Percentiles rank a stretch among this genome's conserved stretches.
Evolutionary conservation across 1,140 invertebrate genomes (phyloP).

Genomic region (Centruroides sculpturatus): DNA sequence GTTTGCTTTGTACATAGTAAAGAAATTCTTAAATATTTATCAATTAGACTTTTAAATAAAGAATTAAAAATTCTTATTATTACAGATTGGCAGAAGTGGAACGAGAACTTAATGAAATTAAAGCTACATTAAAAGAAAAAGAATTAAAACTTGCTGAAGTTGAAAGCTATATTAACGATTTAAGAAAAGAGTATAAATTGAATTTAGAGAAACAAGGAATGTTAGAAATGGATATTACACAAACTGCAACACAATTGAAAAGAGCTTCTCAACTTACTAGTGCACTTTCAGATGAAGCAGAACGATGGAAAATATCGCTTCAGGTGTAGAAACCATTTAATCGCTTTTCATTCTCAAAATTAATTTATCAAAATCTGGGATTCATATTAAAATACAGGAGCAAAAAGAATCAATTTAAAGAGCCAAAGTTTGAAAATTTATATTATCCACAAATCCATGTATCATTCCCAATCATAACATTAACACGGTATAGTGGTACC

Average conservation of each 20-base stretch:
- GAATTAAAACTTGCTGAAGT: conserved; percentile 37
- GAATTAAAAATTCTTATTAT: background rate
- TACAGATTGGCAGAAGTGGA: conserved; percentile 58
- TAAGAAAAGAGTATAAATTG: conserved; percentile 33
- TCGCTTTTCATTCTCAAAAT: no score
- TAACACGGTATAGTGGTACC: no score
- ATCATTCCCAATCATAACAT: no score
- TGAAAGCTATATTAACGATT: conserved; percentile 30
- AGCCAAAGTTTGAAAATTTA: no score
- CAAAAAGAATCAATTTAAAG: no score
- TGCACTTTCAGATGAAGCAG: conserved; percentile 67
- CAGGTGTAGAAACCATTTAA: conserved; percentile 31
- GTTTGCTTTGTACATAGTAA: no score
- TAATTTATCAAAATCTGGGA: no score
- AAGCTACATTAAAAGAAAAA: conserved; percentile 81
- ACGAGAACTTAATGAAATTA: conserved; percentile 62
- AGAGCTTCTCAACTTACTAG: conserved; percentile 66
- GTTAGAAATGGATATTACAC: conserved; percentile 45
- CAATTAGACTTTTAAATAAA: no score
- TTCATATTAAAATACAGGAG: no score
- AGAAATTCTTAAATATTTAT: no score
- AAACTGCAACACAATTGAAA: conserved; percentile 58
- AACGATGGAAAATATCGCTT: conserved; percentile 60
- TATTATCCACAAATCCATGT: no score
- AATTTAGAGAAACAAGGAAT: conserved; percentile 41